phyloP scores from a whole-genome alignment of 2,797 vertebrate genomes.

The Pantherophis vulpinus region DNA sequence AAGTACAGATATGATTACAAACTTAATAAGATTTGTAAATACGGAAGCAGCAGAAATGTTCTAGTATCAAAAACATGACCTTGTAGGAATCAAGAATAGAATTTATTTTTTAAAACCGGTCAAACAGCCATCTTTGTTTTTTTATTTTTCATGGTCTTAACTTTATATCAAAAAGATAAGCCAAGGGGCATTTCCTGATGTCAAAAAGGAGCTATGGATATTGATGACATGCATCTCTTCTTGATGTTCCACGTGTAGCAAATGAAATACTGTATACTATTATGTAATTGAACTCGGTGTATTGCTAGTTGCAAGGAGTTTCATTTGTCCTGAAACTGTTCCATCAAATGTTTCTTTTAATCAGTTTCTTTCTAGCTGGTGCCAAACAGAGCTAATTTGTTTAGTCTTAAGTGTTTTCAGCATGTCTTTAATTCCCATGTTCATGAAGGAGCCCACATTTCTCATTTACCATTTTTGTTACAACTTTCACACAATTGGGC shows the following conservation, averaged over 20 bases:
- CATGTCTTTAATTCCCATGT: not conserved
- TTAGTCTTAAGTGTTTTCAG: not conserved
- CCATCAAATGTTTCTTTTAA: not conserved
- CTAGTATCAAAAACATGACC: conserved; percentile 15
- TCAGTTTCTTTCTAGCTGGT: not conserved
- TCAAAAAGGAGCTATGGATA: not conserved
- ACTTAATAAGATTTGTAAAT: conserved; percentile 28
- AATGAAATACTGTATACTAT: not conserved
- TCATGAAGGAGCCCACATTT: not conserved
- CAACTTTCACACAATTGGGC: not conserved
- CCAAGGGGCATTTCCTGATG: not conserved
- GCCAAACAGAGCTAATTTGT: not conserved
- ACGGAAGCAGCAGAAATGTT: conserved; percentile 1
- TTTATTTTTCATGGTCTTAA: not conserved
- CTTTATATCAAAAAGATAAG: not conserved
- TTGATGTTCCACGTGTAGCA: not conserved
- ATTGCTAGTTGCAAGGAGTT: not conserved
- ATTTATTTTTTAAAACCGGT: conserved; percentile 1
- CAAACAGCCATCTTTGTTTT: not conserved
- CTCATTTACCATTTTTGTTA: not conserved
- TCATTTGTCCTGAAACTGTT: not conserved
- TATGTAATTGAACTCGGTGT: not conserved
- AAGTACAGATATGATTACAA: conserved; percentile 14
- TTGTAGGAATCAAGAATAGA: conserved; percentile 21
- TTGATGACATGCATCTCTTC: not conserved